Evolutionary conservation across 2,113 vertebrate species (phyloP).

Genomic region (Crotalus viridis): DNA sequence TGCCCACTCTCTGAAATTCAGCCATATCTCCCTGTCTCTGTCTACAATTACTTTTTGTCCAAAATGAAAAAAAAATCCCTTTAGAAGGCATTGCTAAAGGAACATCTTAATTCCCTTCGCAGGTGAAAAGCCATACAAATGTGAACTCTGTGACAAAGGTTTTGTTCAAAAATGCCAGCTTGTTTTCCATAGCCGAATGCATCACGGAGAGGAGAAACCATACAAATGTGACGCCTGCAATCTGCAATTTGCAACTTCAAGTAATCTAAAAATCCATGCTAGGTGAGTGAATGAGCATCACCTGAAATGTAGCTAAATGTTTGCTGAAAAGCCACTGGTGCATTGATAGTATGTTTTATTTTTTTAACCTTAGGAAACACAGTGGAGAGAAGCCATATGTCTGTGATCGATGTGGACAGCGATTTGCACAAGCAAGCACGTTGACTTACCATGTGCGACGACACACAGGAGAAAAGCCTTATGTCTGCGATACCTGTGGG

Average conservation of each 20-base stretch:
- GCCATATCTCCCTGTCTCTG: neutral
- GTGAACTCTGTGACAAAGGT: conserved; percentile 82
- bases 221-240: conserved; percentile 87
- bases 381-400: conserved; percentile 98
- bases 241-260: conserved; percentile 87
- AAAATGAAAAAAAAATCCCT: neutral
- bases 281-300: conserved; percentile 68
- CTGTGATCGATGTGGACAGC: conserved; percentile 91
- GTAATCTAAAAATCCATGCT: conserved; percentile 88
- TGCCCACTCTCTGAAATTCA: neutral
- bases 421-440: conserved; percentile 95
- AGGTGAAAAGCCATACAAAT: conserved; percentile 87
- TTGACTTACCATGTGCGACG: conserved; percentile 94
- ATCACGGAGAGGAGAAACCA: conserved; percentile 89
- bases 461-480: conserved; percentile 97
- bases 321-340: neutral
- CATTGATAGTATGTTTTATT: neutral
- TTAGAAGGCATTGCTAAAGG: conserved; percentile 1
- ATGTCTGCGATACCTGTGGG: conserved; percentile 94
- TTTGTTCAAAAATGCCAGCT: conserved; percentile 91
- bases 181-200: conserved; percentile 89
- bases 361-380: conserved; percentile 80
- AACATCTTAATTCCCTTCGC: conserved; percentile 38
- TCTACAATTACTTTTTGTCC: neutral
- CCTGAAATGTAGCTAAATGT: neutral